Evolutionary conservation across 2,888 invertebrate genomes (phyloP).

Genomic region (Heliconius aoede): DNA sequence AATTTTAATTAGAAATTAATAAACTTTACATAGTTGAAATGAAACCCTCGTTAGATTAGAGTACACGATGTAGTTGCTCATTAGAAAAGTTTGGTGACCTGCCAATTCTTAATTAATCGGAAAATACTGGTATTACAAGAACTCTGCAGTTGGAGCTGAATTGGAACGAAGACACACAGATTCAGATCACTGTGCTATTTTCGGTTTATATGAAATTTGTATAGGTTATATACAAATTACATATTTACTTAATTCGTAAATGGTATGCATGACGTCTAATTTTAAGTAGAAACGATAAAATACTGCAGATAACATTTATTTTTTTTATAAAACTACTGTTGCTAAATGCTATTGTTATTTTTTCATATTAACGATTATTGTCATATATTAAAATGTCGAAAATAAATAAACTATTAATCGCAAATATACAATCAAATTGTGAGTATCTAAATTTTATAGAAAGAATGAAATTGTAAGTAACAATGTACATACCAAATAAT

Average conservation of each 20-base stretch:
- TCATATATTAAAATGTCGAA: neutral
- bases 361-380: no score
- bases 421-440: neutral
- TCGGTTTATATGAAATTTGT: conserved; percentile 2
- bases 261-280: neutral
- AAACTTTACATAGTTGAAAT: conserved; percentile 3
- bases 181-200: neutral
- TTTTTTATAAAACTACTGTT: no score
- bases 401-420: no score
- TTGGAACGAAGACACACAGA: neutral
- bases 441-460: neutral
- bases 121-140: conserved; percentile 8
- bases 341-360: neutral
- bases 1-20: neutral
- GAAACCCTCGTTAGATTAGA: conserved; percentile 14
- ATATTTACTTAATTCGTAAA: neutral
- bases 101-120: conserved; percentile 26
- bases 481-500: neutral
- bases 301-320: no score
- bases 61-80: conserved; percentile 16
- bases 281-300: no score
- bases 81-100: conserved; percentile 24
- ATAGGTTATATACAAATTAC: neutral
- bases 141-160: neutral
- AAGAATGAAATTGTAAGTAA: neutral